These are phyloP conservation scores for Hippocampus kuda DNA, from an alignment of 2,797 vertebrate species.

Conservation along the genomic window DNA sequence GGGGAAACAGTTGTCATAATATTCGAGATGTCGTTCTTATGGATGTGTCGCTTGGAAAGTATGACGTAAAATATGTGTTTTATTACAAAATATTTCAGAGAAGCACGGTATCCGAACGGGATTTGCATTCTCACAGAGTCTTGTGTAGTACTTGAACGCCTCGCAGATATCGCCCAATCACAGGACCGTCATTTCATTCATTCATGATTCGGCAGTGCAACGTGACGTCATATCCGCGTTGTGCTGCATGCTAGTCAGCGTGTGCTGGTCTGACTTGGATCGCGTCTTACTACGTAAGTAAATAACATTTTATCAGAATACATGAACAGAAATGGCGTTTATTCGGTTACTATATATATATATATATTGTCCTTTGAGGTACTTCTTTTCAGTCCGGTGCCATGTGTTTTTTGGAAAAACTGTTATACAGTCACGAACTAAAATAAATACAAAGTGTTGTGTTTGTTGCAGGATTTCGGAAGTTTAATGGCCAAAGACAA, in stretches of 20 bases:
- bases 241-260: slow-evolving; percentile 26
- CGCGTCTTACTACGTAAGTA: background rate
- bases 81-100: background rate
- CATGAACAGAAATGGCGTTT: background rate
- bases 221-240: slow-evolving; percentile 39
- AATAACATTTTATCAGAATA: background rate
- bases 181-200: slow-evolving; percentile 26
- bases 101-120: no score
- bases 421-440: no score
- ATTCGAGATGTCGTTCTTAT: background rate
- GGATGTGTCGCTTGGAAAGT: background rate
- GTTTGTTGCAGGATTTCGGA: slow-evolving; percentile 15
- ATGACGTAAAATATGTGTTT: background rate
- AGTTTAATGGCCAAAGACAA: slow-evolving; percentile 52
- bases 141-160: background rate
- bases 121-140: background rate
- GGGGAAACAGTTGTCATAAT: background rate
- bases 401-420: no score
- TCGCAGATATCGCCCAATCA: slow-evolving; percentile 30
- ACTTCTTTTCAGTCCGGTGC: no score
- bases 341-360: background rate
- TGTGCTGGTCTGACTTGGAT: background rate
- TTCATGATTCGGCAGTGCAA: slow-evolving; percentile 10
- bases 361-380: background rate
- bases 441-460: background rate